A percentile compares a stretch with the other conserved stretches of the same genome.
These are phyloP conservation scores for Moxostoma hubbsi DNA, from an alignment of 2,797 vertebrate species.

Conservation along the genomic window DNA sequence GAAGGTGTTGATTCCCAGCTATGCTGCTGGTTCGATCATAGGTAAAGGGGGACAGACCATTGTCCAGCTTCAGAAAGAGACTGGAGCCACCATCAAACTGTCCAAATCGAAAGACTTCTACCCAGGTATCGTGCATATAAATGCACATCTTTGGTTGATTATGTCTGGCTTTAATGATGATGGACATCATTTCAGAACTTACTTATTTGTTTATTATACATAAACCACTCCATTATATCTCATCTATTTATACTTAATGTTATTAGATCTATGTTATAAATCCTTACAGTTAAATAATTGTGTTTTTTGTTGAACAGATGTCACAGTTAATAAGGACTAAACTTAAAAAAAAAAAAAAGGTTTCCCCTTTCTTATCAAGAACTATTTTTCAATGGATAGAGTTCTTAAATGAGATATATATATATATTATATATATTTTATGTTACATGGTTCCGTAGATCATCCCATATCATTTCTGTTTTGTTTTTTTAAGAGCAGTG, in stretches of 20 bases:
- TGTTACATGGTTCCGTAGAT: no score
- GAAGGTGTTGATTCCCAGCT: constrained; percentile 97
- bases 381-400: not conserved
- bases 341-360: no score
- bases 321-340: not conserved
- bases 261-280: constrained; percentile 21
- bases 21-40: constrained; percentile 95
- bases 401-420: not conserved
- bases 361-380: constrained; percentile 9
- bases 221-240: not conserved
- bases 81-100: constrained; percentile 94
- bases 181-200: not conserved
- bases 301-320: constrained; percentile 25
- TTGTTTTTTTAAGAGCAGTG: no score
- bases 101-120: constrained; percentile 99
- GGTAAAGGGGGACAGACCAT: constrained; percentile 96
- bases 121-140: constrained; percentile 81
- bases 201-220: not conserved
- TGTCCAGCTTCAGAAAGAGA: constrained; percentile 95
- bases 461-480: no score
- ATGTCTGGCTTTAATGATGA: not conserved
- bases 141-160: not conserved
- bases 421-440: no score
- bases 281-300: constrained; percentile 22
- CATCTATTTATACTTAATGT: constrained; percentile 2